A percentile compares a stretch with the other conserved stretches of the same genome.
Evolutionary conservation across 2,888 invertebrate species (phyloP).

Genomic region (Erebia epiphron): DNA sequence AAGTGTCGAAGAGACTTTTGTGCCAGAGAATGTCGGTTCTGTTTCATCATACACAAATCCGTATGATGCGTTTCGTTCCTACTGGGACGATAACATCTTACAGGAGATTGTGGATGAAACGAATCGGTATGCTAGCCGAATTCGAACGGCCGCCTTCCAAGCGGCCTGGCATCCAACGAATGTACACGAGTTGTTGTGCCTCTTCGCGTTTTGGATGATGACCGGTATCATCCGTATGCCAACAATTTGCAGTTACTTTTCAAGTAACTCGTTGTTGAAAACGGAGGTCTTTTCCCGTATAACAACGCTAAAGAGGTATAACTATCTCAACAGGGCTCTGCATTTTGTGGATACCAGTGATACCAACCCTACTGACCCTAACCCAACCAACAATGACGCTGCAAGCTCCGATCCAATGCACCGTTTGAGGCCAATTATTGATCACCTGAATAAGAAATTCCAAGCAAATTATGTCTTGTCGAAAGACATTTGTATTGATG

Average conservation of each 20-base stretch:
- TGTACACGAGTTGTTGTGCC: conserved; percentile 8
- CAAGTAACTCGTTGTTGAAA: not conserved
- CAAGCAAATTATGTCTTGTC: no score
- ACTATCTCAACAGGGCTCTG: not conserved
- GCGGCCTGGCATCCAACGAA: not conserved
- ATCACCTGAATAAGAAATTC: conserved; percentile 7
- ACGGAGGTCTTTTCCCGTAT: not conserved
- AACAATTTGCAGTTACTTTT: not conserved
- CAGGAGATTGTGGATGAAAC: not conserved
- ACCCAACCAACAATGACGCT: not conserved
- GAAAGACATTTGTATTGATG: conserved; percentile 8
- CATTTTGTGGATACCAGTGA: not conserved
- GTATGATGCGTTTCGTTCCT: conserved; percentile 6
- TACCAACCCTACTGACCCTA: not conserved
- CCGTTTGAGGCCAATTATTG: conserved; percentile 5
- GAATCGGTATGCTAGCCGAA: conserved; percentile 9
- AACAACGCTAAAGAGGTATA: not conserved
- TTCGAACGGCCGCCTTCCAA: not conserved
- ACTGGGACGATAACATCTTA: conserved; percentile 8
- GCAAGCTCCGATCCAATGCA: conserved; percentile 4
- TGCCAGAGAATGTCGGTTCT: not conserved
- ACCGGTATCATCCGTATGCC: conserved; percentile 5
- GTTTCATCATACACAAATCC: not conserved
- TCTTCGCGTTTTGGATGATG: conserved; percentile 11
- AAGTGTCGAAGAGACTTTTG: conserved; percentile 3